Evolutionary conservation across 2,888 invertebrate species (phyloP), one percentile per base, ranked within the genome.

Genomic region (Xylota sylvarum): DNA sequence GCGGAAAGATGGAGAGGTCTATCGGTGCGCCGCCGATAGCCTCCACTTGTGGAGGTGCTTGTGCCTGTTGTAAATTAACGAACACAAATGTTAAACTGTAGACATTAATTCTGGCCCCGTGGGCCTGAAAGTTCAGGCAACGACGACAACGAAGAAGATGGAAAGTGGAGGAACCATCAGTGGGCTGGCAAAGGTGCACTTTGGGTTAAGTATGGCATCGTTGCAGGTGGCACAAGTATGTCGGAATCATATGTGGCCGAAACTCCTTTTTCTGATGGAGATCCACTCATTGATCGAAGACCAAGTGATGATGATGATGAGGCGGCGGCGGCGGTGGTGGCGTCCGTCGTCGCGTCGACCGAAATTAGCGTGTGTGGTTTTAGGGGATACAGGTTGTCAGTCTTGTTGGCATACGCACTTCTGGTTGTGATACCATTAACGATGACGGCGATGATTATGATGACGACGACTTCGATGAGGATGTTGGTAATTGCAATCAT

Each of bases 181-280:
- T 27, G 60, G 5, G 19, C 60, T 30, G 40, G 19, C 37, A n/a
- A 37, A 35, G 48, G 19, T 67, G 69, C 50, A 77, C 60, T 62
- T 9, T 14, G 60, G 69, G 46, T 67, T 70, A 78, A 78, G 60
- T n/a, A 40, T 77, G 69, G 67, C 37, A 27, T 67, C 65, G 48
- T 37, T 67, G 58, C 77, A 77, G 77, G 69, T 77, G 77, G 69
- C 58, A 50, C 40, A 67, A 46, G 2, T 14, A 9, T 17, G 19
- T 37, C 19, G 5, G 4, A 23, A 48, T 35, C 17, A 27, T 17
- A 46, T 32, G 12, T 48, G 7, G 12, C 27, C 27, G 14, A 62
- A 43, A 27, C 14, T 14, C 12, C 5, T 5, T n/a, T 19, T 19
- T 14, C 9, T 27, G 65, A 76, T 32, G 46, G 9, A 48, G 37